Base-by-base conservation (phyloP, 2,113 vertebrate genomes). In the Menidia beryllina region DNA sequence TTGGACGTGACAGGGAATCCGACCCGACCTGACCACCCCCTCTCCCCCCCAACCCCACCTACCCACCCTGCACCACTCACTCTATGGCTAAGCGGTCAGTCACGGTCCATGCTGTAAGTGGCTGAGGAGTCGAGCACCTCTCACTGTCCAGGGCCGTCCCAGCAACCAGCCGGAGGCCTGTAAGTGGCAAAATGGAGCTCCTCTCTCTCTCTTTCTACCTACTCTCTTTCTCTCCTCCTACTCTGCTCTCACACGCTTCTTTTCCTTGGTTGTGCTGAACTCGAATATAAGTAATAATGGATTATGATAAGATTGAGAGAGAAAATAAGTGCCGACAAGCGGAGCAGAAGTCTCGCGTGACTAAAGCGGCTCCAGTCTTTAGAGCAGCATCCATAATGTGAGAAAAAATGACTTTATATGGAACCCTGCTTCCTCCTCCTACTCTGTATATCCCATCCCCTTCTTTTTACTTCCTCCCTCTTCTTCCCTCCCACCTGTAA, bases 21-120 rank as follows among this genome's bases (percentile, higher is more conserved):
- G 10, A 6, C 30, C 30, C 30, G 41, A n/a, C n/a, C n/a, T n/a
- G 20, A 54, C 21, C 49, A 34, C 58, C 36, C 49, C 62, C 39
- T 38, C 11, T 45, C 7, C 51, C 57, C 41, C 39, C 34, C 11
- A 41, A 5, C 51, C 57, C 41, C 20, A n/a, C 12, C 45, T 26
- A 43, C 57, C 47, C 39, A 30, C 52, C 58, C 54, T 19, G 19
- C 43, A 48, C 56, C 56, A 66, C 41, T 48, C 45, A 50, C 34
- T 54, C 38, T 3, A 58, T 68, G 79, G 58, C 75, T 41, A 5
- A 11, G 66, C 58, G 34, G 69, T 53, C 17, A 36, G 82, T 92
- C 89, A 91, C 88, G 94, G 93, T 94, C 95, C 83, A 85, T 92
- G 91, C 95, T 96, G 96, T 99, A 98, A 99, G 97, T 95, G 97